Base-by-base conservation (phyloP, 2,888 invertebrate species). In the Sesamia inferens region DNA sequence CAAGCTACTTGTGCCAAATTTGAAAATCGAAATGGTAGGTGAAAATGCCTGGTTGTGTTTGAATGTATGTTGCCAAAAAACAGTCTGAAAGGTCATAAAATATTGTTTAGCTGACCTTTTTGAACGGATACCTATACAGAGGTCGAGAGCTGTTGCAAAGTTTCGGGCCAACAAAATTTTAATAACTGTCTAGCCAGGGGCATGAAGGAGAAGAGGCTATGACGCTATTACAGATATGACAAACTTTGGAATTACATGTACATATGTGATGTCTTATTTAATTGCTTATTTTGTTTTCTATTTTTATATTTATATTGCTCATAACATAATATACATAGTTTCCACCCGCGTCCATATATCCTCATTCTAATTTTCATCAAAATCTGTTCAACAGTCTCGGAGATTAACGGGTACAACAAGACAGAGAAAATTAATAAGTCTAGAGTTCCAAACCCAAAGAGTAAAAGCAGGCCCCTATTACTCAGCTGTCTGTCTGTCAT, bases 41-140 rank as follows among this genome's bases (percentile, higher is more conserved):
- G 68, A 31, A 72, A 76, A 55, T 77, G 13, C 8, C 16, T 47
- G 39, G n/a, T 24, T n/a, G 4, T 5, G 3, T 51, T 66, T 31
- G 11, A 14, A 47, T 16, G 48, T 63, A 11, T 5, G 51, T 47
- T 74, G 58, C 76, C 74, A 76, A 74, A 66, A 59, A 68, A n/a
- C 5, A 14, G 7, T 8, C 13, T 14, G 11, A 22, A 66, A 51
- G 22, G 44, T 31, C 44, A n/a, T 67, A 66, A 57, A 39, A 51
- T 16, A 14, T 61, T 42, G 13, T 57, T 7, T 6, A 14, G 19
- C 19, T 66, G 48, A 66, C 51, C 76, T 58, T 47, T 31, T 57
- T 10, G 2, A 7, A 58, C 22, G 5, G 16, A n/a, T 2, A 55
- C 11, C 13, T 24, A 0, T 44, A 11, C 24, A 6, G n/a, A 5